phyloP scores from a whole-genome alignment of 2,797 vertebrate genomes.

The Dermochelys coriacea region DNA sequence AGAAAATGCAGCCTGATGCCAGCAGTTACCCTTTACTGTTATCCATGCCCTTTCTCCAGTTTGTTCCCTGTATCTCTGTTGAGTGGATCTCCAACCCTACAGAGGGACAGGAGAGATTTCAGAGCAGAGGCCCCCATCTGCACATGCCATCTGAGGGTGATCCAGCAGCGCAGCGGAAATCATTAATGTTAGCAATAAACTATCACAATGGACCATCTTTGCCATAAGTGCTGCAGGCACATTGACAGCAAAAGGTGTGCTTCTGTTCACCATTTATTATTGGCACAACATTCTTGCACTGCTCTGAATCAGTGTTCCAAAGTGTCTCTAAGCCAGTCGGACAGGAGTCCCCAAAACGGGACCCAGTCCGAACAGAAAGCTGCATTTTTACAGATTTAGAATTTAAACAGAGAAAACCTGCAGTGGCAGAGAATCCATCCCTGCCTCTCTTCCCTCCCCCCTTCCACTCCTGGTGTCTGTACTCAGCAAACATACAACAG shows the following conservation, averaged over 20 bases:
- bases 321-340: not conserved
- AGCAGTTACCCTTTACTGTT: not conserved
- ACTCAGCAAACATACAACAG: constrained; percentile 66
- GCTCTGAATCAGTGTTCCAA: not conserved
- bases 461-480: constrained; percentile 31
- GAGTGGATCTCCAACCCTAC: not conserved
- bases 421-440: constrained; percentile 41
- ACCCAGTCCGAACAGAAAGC: not conserved
- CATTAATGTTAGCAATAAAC: not conserved
- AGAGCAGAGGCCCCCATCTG: not conserved
- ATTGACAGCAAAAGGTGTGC: not conserved
- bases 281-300: not conserved
- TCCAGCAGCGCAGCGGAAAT: not conserved
- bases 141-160: not conserved
- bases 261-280: not conserved
- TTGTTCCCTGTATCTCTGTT: not conserved
- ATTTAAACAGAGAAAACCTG: constrained; percentile 22
- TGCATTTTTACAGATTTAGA: constrained; percentile 52
- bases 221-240: not conserved
- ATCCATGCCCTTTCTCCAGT: not conserved
- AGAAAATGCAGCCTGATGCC: not conserved
- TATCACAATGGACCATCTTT: not conserved
- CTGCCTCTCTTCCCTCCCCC: not conserved
- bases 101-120: not conserved
- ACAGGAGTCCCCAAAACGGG: not conserved